phyloP scores from a whole-genome alignment of 92 coral and sea anemone species.

The Montipora capitata region DNA sequence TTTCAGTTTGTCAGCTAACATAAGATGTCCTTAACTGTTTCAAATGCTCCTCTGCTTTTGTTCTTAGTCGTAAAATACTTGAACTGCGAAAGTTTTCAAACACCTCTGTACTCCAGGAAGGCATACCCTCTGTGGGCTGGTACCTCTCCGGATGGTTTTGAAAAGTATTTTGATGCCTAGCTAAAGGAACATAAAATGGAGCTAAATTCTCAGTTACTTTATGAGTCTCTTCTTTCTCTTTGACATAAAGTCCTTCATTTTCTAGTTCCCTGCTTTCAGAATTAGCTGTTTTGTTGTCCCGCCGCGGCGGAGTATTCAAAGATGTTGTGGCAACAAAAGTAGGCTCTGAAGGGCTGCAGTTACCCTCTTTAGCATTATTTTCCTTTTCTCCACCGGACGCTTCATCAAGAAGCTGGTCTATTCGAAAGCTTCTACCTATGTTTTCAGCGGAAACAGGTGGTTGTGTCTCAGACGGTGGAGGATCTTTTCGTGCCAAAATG shows the following conservation, averaged over 20 bases:
- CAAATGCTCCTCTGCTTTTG: slow-evolving; percentile 84
- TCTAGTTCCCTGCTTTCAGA: not conserved
- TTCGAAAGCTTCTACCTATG: slow-evolving; percentile 27
- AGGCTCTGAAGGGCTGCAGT: not conserved
- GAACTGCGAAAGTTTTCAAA: slow-evolving; percentile 92
- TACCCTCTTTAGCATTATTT: not conserved
- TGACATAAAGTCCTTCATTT: not conserved
- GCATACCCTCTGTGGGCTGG: not conserved
- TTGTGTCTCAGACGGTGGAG: slow-evolving; percentile 52
- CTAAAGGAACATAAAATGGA: slow-evolving; percentile 48
- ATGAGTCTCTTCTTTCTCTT: not conserved
- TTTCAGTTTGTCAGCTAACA: not conserved
- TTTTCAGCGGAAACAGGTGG: slow-evolving; percentile 6
- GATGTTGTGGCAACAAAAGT: not conserved
- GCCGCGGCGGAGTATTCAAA: not conserved
- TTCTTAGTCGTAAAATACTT: slow-evolving; percentile 83
- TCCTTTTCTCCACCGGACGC: not conserved
- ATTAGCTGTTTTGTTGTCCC: not conserved
- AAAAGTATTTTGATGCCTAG: slow-evolving; percentile 16
- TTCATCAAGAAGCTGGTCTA: slow-evolving; percentile 23
- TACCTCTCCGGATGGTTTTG: slow-evolving; percentile 10
- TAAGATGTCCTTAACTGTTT: slow-evolving; percentile 58
- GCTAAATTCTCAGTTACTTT: slow-evolving; percentile 1
- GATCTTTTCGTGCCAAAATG: slow-evolving; percentile 84
- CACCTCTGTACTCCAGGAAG: slow-evolving; percentile 5